phyloP scores from a whole-genome alignment of 2,113 vertebrate genomes.

The Sebastes schlegelii region DNA sequence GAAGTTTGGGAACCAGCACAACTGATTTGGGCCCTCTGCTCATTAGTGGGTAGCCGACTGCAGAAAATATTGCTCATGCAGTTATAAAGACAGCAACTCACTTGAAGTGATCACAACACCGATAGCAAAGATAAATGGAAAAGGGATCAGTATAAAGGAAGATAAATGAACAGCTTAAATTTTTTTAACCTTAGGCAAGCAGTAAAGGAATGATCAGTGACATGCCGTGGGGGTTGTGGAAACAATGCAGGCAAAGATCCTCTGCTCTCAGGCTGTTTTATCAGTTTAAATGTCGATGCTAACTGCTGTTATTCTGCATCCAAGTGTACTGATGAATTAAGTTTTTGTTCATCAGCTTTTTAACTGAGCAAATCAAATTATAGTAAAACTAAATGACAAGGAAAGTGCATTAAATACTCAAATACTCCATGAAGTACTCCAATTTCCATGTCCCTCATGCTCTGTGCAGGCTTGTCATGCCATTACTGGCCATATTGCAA shows the following conservation, averaged over 20 bases:
- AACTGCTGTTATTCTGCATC: not conserved
- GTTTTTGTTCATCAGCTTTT: not conserved
- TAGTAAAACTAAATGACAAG: not conserved
- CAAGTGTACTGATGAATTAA: not conserved
- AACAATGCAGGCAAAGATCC: not conserved
- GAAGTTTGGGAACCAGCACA: conserved; percentile 9
- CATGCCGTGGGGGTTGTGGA: not conserved
- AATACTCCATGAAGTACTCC: not conserved
- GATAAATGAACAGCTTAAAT: conserved; percentile 52
- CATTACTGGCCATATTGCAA: not conserved
- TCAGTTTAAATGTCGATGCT: conserved; percentile 7
- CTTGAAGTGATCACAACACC: conserved; percentile 15
- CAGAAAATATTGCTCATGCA: conserved; percentile 26
- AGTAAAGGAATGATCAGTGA: conserved; percentile 9
- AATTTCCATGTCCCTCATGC: not conserved
- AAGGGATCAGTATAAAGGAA: conserved; percentile 42
- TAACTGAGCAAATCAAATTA: conserved; percentile 1
- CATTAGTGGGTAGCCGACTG: conserved; percentile 8
- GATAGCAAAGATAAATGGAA: conserved; percentile 53
- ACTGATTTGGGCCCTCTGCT: conserved; percentile 24
- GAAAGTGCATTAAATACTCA: not conserved
- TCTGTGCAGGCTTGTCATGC: conserved; percentile 3
- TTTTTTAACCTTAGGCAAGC: conserved; percentile 42
- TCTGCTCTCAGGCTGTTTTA: not conserved
- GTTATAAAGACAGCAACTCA: conserved; percentile 29